Conservation (phyloP, 1,140 invertebrate species). For the Eubasilissa regina region DNA sequence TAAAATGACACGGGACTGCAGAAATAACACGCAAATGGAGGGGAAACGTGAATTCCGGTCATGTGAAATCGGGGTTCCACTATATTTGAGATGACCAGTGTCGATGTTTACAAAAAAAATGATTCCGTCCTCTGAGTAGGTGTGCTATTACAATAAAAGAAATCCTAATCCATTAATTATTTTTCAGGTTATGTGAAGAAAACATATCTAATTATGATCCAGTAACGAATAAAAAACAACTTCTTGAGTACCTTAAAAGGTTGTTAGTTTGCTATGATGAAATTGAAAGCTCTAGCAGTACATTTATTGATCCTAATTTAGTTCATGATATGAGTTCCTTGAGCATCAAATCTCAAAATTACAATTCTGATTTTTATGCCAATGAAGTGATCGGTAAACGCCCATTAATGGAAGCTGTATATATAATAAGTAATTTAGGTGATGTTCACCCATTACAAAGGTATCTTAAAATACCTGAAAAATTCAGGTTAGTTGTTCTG, state of each 20-base stretch:
- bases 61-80: too few relatives aligned
- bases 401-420: conserved; percentile 71
- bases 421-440: conserved; percentile 75
- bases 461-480: conserved; percentile 65
- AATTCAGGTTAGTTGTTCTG: conserved; percentile 47
- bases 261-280: conserved; percentile 53
- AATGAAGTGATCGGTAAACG: conserved; percentile 60
- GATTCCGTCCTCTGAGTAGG: too few relatives aligned
- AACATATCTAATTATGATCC: conserved; percentile 49
- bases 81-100: not conserved
- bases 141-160: not conserved
- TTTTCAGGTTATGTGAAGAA: conserved; percentile 55
- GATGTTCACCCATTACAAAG: conserved; percentile 70
- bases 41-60: too few relatives aligned
- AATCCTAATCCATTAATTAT: not conserved
- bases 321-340: conserved; percentile 12
- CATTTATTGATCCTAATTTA: conserved; percentile 5
- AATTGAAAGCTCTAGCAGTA: conserved; percentile 15
- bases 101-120: too few relatives aligned
- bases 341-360: not conserved
- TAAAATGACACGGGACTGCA: too few relatives aligned
- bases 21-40: too few relatives aligned
- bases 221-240: conserved; percentile 50
- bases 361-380: conserved; percentile 39
- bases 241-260: conserved; percentile 52